Evolutionary conservation across 2,113 vertebrate genomes (phyloP).

Genomic region (Emydocephalus ijimae): DNA sequence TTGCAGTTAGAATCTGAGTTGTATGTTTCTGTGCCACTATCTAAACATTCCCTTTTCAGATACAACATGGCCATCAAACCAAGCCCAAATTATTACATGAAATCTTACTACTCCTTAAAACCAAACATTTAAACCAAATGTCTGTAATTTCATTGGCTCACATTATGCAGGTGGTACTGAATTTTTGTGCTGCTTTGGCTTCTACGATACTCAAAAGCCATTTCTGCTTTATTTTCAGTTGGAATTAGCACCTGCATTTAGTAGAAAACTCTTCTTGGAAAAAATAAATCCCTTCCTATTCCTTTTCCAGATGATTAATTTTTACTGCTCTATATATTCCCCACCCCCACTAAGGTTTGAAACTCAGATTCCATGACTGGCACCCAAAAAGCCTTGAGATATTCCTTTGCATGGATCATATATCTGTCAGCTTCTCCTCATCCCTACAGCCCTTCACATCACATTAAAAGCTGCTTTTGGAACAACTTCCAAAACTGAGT

Average conservation of each 20-base stretch:
- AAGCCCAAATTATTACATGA: background rate
- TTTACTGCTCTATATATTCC: background rate
- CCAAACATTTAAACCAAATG: background rate
- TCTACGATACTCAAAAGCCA: background rate
- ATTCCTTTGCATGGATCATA: background rate
- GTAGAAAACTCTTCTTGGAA: background rate
- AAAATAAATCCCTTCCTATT: too few species aligned
- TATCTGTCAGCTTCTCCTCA: background rate
- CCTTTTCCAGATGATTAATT: background rate
- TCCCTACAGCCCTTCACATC: background rate
- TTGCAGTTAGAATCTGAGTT: background rate
- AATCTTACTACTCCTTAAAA: background rate
- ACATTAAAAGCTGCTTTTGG: background rate
- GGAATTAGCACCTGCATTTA: background rate
- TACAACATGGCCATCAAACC: background rate
- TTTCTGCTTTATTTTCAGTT: background rate
- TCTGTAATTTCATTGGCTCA: background rate
- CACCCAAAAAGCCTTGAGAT: background rate
- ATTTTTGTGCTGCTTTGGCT: background rate
- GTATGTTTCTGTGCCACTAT: background rate
- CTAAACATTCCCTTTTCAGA: background rate
- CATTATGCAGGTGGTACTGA: background rate
- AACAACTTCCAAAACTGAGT: background rate
- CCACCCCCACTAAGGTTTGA: background rate
- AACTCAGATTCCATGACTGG: background rate